Percentiles rank a stretch among this genome's conserved stretches.
Conservation (phyloP, 2,113 vertebrate genomes). For the Lepisosteus oculatus region DNA sequence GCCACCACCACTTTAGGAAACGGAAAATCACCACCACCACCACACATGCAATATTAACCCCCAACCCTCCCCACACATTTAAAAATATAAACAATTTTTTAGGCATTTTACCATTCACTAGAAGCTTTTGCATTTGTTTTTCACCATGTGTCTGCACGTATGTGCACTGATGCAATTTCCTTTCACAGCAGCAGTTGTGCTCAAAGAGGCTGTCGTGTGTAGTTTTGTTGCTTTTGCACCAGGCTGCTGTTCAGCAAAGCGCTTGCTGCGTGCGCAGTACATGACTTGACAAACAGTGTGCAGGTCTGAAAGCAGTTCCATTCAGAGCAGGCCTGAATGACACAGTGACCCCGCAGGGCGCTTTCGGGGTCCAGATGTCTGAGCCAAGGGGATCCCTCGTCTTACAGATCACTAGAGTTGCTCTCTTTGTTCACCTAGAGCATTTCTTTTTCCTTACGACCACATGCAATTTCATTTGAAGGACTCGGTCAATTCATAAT, state of each 20-base stretch:
- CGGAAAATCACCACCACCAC: conserved; percentile 8
- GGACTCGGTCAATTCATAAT: too few species aligned
- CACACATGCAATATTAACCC: conserved; percentile 26
- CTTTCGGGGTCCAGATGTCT: too few species aligned
- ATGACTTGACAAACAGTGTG: conserved; percentile 14
- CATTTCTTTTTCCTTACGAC: too few species aligned
- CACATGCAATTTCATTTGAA: too few species aligned
- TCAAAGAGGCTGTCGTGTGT: too few species aligned
- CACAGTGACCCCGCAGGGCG: too few species aligned
- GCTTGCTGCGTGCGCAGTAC: conserved; percentile 4
- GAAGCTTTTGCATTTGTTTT: neutral
- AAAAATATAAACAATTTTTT: conserved; percentile 28
- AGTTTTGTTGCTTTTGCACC: too few species aligned
- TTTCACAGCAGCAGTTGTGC: neutral
- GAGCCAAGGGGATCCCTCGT: too few species aligned
- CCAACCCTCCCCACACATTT: conserved; percentile 3
- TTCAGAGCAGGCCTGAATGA: too few species aligned
- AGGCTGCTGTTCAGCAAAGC: neutral
- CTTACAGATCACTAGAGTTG: too few species aligned
- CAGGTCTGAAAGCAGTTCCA: neutral
- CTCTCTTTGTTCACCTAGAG: too few species aligned
- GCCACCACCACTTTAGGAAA: neutral
- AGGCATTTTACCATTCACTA: conserved; percentile 10
- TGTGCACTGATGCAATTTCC: neutral
- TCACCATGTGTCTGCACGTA: neutral